These are phyloP conservation scores for Semaprochilodus insignis DNA, from an alignment of 2,797 vertebrate genomes.

Conservation along the genomic window DNA sequence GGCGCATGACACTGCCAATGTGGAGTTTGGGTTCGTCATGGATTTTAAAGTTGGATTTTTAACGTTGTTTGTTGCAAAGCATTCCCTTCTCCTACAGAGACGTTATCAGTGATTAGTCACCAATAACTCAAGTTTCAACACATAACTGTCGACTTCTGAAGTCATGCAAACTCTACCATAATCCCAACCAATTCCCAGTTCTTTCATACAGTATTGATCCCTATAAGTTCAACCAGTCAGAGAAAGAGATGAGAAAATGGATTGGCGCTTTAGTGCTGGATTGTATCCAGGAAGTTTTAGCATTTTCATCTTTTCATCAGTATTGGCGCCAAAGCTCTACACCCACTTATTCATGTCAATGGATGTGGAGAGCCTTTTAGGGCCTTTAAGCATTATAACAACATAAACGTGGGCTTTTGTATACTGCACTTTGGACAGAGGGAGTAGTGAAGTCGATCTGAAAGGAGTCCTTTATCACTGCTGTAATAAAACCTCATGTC, in stretches of 20 bases:
- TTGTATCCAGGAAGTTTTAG: constrained; percentile 7
- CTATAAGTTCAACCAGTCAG: not conserved
- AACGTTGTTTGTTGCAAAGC: no score
- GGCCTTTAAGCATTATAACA: constrained; percentile 19
- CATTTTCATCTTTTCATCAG: constrained; percentile 7
- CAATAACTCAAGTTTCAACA: no score
- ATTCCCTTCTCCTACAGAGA: no score
- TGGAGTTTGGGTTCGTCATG: no score
- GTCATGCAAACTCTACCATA: not conserved
- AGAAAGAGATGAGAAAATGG: not conserved
- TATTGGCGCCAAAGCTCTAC: not conserved
- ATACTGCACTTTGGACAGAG: not conserved
- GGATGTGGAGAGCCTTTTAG: constrained; percentile 23
- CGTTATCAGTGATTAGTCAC: no score
- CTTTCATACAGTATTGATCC: not conserved
- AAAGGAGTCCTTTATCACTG: no score
- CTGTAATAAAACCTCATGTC: no score
- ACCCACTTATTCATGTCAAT: constrained; percentile 22
- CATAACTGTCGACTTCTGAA: no score
- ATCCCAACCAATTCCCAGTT: not conserved
- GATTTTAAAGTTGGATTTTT: no score
- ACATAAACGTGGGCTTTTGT: not conserved
- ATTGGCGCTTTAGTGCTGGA: not conserved
- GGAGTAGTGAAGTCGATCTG: not conserved
- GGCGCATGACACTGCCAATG: no score